These are phyloP conservation scores for Perccottus glenii DNA, from an alignment of 2,113 vertebrate genomes.

Conservation along the genomic window DNA sequence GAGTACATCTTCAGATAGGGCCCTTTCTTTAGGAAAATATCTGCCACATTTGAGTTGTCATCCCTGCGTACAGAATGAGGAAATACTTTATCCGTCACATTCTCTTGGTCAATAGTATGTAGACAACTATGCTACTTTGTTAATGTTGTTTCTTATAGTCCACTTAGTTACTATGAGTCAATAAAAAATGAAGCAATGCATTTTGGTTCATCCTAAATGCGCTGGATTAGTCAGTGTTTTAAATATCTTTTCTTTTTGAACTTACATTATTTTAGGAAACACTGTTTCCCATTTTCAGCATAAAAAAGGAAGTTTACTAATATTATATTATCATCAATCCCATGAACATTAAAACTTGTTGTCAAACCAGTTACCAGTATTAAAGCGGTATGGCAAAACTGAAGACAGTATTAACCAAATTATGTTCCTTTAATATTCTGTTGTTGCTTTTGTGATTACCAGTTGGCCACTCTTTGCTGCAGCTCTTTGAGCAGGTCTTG, in stretches of 20 bases:
- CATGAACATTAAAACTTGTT: neutral
- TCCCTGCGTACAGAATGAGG: slow-evolving; percentile 77
- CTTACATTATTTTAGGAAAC: neutral
- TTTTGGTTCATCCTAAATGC: neutral
- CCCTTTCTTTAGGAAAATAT: slow-evolving; percentile 96
- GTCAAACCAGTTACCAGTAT: neutral
- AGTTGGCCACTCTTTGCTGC: slow-evolving; percentile 86
- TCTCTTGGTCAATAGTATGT: neutral
- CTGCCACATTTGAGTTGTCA: slow-evolving; percentile 87
- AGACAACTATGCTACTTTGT: neutral
- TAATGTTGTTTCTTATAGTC: too few relatives aligned
- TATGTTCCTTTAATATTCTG: neutral
- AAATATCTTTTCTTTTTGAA: slow-evolving; percentile 4
- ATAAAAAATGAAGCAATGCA: neutral
- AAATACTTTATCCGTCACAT: neutral
- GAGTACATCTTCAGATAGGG: slow-evolving; percentile 99
- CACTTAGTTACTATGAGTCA: too few relatives aligned
- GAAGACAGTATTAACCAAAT: neutral
- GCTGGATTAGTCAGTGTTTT: neutral
- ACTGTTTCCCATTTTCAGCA: neutral
- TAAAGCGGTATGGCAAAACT: neutral
- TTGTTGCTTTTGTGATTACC: slow-evolving; percentile 72
- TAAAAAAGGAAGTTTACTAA: neutral
- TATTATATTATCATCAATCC: neutral
- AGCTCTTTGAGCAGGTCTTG: slow-evolving; percentile 92